These are phyloP conservation scores for Malacoraja senta DNA, from an alignment of 2,797 vertebrate genomes.

Conservation along the genomic window DNA sequence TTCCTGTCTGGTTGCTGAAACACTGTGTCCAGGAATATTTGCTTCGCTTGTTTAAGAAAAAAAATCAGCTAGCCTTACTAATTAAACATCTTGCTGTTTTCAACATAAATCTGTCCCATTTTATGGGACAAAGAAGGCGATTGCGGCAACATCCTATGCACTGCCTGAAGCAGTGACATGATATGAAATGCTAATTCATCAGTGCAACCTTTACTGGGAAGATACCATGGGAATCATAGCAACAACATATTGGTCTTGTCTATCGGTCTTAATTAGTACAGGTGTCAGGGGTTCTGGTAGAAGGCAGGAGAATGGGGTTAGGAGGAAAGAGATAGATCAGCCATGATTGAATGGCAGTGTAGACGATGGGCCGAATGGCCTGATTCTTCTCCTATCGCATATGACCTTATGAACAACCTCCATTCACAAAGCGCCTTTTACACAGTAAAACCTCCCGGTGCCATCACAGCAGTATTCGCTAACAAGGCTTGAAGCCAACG, in stretches of 20 bases:
- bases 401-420: not conserved
- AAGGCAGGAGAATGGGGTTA: too few relatives aligned
- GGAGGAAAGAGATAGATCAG: too few relatives aligned
- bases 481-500: too few relatives aligned
- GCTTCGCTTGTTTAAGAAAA: not conserved
- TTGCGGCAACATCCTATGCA: not conserved
- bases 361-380: too few relatives aligned
- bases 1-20: not conserved
- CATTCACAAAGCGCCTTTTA: not conserved
- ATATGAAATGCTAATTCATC: constrained; percentile 2
- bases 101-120: not conserved
- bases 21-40: not conserved
- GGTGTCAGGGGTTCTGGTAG: too few relatives aligned
- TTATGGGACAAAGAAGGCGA: not conserved
- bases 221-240: too few relatives aligned
- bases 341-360: too few relatives aligned
- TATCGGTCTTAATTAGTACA: too few relatives aligned
- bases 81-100: not conserved
- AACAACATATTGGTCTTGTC: not conserved
- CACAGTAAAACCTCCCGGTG: not conserved
- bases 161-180: not conserved
- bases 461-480: not conserved
- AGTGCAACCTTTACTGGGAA: not conserved
- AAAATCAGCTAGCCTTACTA: not conserved
- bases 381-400: too few relatives aligned